Base-by-base conservation (phyloP, 1,140 invertebrate species). In the Teleopsis dalmanni region DNA sequence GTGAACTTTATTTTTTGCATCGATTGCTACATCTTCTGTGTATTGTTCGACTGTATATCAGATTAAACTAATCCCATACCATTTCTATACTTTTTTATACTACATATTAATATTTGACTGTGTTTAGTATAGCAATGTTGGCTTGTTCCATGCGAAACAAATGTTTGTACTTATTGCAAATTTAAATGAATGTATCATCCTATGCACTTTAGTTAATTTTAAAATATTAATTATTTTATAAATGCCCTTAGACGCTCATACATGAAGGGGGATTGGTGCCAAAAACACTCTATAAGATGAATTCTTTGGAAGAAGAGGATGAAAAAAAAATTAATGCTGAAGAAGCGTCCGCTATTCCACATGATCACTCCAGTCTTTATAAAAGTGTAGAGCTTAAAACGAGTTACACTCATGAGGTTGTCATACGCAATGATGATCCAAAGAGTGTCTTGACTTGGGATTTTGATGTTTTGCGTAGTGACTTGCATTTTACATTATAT, bases 391-490 rank as follows among this genome's bases (percentile, higher is more conserved):
- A 74, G 48, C 56, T 78, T 0, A 72, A 72, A 36, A 70, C 76
- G 9, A 76, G 76, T 31, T 78, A 88, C 75, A 81, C 84, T 29
- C 88, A 95, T 74, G 89, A 94, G 65, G 83, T 93, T 41, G 74
- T 90, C 34, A 82, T 96, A 29, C 75, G 79, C 37, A 90, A 90
- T 50, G 79, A 84, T 34, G 89, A 94, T 71, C 81, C 83, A 33
- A 88, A 91, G 42, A 87, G 86, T 66, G 91, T 96, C 44, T 79
- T 97, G 11, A 96, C 92, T 14, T 97, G 93, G 93, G 94, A 96
- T 72, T 96, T 96, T 78, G 94, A 97, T 75, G 88, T 96, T 8
- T 79, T 95, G 70, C 82, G 91, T 37, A 87, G 91, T 58, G 88
- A 93, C 67, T 81, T 95, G 53, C 79, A 83, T 48, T 96, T 95